Evolutionary conservation across 2,113 vertebrate genomes (phyloP), one percentile per base, ranked within the genome.

Genomic region (Hippopotamus amphibius): DNA sequence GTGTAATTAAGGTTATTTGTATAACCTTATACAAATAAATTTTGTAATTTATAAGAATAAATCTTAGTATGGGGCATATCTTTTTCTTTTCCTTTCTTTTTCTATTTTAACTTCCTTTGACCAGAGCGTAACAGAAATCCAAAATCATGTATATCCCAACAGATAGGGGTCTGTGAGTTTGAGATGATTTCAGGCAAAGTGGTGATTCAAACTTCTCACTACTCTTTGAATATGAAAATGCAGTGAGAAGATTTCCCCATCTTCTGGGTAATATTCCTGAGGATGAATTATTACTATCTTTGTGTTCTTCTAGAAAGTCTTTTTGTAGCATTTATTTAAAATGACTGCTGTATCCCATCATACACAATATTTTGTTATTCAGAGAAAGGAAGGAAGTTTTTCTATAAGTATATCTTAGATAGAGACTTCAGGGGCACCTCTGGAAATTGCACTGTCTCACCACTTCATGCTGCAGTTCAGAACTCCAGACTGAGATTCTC

Each of bases 1-100:
- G 33, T 65, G 30, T 93, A 93, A 96, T 95, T 97, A 96, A 83
- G 41, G 48, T 93, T 66, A 92, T 74, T 94, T 86, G 2, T 86
- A 4, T 50, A 37, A 37, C 37, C 37, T 37, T 37, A 37, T 37
- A 37, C 37, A 37, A 37, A 37, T 37, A 37, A 37, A 37, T 37
- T 37, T 37, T 37, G 37, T 37, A 37, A 37, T 37, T 37, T 37
- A 37, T 37, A 86, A 79, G 79, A 96, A 88, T 84, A 33, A 84
- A 93, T 92, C 77, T 86, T 94, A 57, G 68, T 66, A 83, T 5
- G 14, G 11, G 6, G 12, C 2, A 26, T 48, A 30, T 76, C n/a
- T 88, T 92, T 79, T 41, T 8, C 17, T 65, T 24, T 61, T 22
- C 3, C 46, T 66, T 24, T 46, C 1, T 80, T 41, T 76, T 86